Base-by-base conservation (phyloP, 1,140 invertebrate genomes). In the Vollenhovia emeryi region DNA sequence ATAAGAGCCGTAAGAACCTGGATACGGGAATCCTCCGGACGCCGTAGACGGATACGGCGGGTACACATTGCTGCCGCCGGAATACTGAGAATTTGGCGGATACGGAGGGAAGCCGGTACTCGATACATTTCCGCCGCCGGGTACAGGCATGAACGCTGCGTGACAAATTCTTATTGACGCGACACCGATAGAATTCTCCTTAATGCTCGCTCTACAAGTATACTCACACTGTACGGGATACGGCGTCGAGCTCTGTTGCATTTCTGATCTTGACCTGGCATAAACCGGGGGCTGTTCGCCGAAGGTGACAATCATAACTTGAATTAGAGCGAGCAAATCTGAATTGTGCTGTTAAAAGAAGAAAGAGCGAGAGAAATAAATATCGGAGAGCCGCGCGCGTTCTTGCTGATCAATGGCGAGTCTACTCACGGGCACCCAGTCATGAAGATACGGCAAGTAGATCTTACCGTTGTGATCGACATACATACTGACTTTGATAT, bases 391-490 rank as follows among this genome's bases (percentile, higher is more conserved):
- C 48, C 18, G 7, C 33, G 7, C 33, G 4, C 1, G 69, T 40
- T 86, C 57, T 59, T 62, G 85, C 69, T 11, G 55, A 64, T 64
- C 55, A 36, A 50, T 74, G 43, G 57, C 27, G 6, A 79, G 5
- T 90, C 18, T 87, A 95, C 96, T 96, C 94, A 98, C 97, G 87
- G 97, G 96, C 90, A 97, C 96, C 99, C 99, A 99, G 89, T 99
- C 98, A 91, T 99, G 98, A 66, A 99, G 95, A 96, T 99, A 99
- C 8, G 99, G 99, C 85, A 99, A 95, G 95, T 99, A 99, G 80
- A 99, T 97, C 95, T 99, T 98, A 33, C 99, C 99, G 95, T 97
- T 99, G 86, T 97, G 97, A 95, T 99, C 99, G 9, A 99, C 99
- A 95, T 97, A 98, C 93, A 97, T 97, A 21, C 98, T 99, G 24